Base-by-base conservation (phyloP, 2,888 invertebrate genomes). In the Pharmacophagus antenor region DNA sequence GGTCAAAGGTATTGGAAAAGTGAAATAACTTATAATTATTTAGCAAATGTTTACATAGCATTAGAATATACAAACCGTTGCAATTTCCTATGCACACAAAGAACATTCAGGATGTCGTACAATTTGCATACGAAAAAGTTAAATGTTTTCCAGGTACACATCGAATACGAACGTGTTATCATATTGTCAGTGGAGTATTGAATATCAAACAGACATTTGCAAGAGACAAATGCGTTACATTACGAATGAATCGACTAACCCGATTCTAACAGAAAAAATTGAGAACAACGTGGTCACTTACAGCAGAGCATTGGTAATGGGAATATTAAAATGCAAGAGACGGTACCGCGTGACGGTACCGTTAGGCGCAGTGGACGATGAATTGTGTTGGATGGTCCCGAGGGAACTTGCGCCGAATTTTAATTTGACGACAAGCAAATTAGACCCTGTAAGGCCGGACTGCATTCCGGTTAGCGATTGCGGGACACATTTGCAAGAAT, bases 391-490 rank as follows among this genome's bases (percentile, higher is more conserved):
- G 66, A 71, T 70, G 76, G 70, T 79, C 82, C 84, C 76, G 58
- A 63, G 66, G 83, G 82, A 80, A 77, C 85, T 74, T 70, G 80
- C 55, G 59, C 79, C 83, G 86, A 86, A 87, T 86, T 84, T 82
- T 70, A 85, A 86, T 83, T 80, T 64, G 68, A 65, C 61, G 61
- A 71, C 71, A 68, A 74, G 72, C 72, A 75, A 85, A 85, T 85
- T 84, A 77, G 74, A 74, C 69, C 74, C 65, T 70, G 65, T 73
- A 69, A 70, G 71, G 68, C 58, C 63, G 62, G 62, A 62, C 50
- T 42, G 58, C 61, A 69, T 64, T 66, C 66, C 63, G 51, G 56
- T 17, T 62, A 58, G 15, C 4, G 17, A 44, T 6, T 44, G 10
- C 4, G 8, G 42, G 8, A 18, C 18, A 18, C 20, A 42, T 42